Base-by-base conservation (phyloP, 2,888 invertebrate species). In the Ectobius pallidus region DNA sequence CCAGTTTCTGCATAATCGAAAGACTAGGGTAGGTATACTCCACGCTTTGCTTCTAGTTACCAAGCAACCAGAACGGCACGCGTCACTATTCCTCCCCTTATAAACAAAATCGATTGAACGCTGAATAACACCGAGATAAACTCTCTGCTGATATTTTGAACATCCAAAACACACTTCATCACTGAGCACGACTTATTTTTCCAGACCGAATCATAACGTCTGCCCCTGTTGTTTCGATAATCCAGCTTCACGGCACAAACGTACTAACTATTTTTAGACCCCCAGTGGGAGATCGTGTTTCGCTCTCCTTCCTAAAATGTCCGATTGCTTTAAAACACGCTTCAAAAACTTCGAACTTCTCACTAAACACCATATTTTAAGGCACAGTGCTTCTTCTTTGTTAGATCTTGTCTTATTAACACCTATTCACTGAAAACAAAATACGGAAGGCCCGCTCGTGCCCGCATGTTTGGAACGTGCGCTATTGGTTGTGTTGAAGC, bases 251-350 rank as follows among this genome's bases (percentile, higher is more conserved):
- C 65, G 6, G 27, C 65, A 30, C 39, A 46, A 69, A 69, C 18
- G 52, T 55, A 25, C 42, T 44, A 58, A 58, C 32, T 71, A 71
- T 71, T 71, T 71, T 71, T 71, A 71, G 71, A 46, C 63, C 32
- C 71, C 52, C 46, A 30, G 65, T 49, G 69, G 62, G 71, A 71
- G 70, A 74, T 74, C 74, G 72, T 61, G 67, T 74, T 74, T 72
- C 74, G 74, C 65, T 74, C 69, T 65, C 70, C 72, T 72, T 65
- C 74, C 72, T 69, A 72, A 74, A 71, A 72, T 65, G 71, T 74
- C 71, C 62, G 58, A n/a, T 18, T 27, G 46, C 27, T n/a, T 7
- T 7, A 14, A 18, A 42, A 67, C 11, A 4, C 11, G n/a, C 4
- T 49, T 49, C n/a, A 16, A 6, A 18, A 7, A 55, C 16, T 14